These are phyloP conservation scores for Penaeus chinensis DNA, from an alignment of 1,140 invertebrate species.

Conservation along the genomic window DNA sequence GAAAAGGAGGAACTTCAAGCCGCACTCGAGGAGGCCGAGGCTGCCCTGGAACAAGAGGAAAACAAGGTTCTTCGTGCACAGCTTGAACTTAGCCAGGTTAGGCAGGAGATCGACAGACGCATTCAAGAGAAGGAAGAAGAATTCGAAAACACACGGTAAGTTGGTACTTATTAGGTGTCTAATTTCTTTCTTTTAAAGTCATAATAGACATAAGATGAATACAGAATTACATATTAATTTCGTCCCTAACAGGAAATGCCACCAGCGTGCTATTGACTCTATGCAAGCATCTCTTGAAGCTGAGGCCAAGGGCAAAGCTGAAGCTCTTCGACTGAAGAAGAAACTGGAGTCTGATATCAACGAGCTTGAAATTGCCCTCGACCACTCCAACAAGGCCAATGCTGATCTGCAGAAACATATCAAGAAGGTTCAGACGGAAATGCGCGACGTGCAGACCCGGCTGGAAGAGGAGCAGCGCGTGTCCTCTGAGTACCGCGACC, in stretches of 20 bases:
- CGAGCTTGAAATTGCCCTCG: slow-evolving; percentile 45
- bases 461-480: slow-evolving; percentile 73
- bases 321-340: slow-evolving; percentile 46
- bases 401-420: slow-evolving; percentile 43
- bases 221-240: neutral
- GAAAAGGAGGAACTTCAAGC: slow-evolving; percentile 54
- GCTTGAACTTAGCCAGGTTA: slow-evolving; percentile 72
- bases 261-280: slow-evolving; percentile 39
- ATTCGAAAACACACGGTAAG: slow-evolving; percentile 71
- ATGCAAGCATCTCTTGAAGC: slow-evolving; percentile 65
- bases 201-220: neutral
- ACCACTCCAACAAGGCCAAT: slow-evolving; percentile 46
- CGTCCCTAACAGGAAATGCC: slow-evolving; percentile 26
- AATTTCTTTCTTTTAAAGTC: neutral
- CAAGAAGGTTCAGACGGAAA: slow-evolving; percentile 73
- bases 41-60: slow-evolving; percentile 67
- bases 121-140: slow-evolving; percentile 58
- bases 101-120: slow-evolving; percentile 53
- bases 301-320: slow-evolving; percentile 72
- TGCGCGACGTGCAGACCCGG: slow-evolving; percentile 71
- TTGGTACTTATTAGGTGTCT: neutral
- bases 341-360: slow-evolving; percentile 49
- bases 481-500: slow-evolving; percentile 75
- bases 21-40: slow-evolving; percentile 53
- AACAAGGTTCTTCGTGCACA: slow-evolving; percentile 70